Base-by-base conservation (phyloP, 2,113 vertebrate genomes). In the Gnathonemus longibarbis region DNA sequence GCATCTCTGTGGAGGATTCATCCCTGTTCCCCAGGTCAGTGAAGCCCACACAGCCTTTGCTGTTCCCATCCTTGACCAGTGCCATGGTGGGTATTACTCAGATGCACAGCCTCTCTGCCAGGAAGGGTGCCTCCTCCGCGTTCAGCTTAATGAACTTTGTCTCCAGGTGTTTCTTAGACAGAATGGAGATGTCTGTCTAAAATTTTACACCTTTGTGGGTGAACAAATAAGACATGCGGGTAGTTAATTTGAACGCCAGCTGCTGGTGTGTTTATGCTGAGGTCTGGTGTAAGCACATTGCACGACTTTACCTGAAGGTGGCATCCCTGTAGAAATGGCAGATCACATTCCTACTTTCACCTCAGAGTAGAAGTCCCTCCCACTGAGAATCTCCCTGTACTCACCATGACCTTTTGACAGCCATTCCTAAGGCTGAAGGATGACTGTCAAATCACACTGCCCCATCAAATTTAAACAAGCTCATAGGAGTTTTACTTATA, bases 121-220 rank as follows among this genome's bases (percentile, higher is more conserved):
- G 95, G 92, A 99, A 99, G n/a, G 97, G 98, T 50, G 98, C 97
- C 91, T 99, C 99, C 93, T 99, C 98, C 91, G 96, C 98, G 91
- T 98, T 98, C 93, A 99, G 93, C 92, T 98, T 99, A 94, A 99
- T 94, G 95, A 99, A 99, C 93, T 99, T 99, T 88, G 98, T 99
- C 93, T 99, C 98, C 15, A 99, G 85, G 1, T 99, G 98, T 91
- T 99, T 99, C 95, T 98, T 99, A 87, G 98, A 96, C 95, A 99
- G 48, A 77, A 96, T 91, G 53, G 50, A 52, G 50, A 52, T 52
- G 49, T 13, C 13, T 0, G 50, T 52, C 13, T 52, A 1, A 52
- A 52, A 17, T 52, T 52, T 52, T 52, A 52, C 50, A 52, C 93
- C 98, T 99, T 89, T 88, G 83, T 24, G 84, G 88, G 89, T 86